phyloP scores from a whole-genome alignment of 2,888 invertebrate genomes.

The Andrena dorsata region DNA sequence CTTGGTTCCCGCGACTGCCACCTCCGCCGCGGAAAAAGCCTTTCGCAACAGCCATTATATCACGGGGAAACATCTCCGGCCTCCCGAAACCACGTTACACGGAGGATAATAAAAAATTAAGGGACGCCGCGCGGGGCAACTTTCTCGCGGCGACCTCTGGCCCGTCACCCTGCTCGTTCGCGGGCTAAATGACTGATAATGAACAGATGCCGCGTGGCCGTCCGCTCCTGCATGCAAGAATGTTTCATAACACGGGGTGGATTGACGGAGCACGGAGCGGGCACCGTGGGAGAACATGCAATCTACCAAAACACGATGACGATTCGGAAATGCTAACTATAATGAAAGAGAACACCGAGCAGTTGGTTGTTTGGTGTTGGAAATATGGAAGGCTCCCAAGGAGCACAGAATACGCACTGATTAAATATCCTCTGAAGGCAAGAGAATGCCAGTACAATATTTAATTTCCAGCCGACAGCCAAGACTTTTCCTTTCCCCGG shows the following conservation, averaged over 20 bases:
- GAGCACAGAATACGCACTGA: not conserved
- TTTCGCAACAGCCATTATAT: slow-evolving; percentile 57
- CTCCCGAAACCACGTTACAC: slow-evolving; percentile 28
- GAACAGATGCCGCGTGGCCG: not conserved
- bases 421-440: not conserved
- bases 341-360: no score
- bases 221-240: not conserved
- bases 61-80: slow-evolving; percentile 52
- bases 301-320: no score
- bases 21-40: slow-evolving; percentile 49
- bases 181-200: slow-evolving; percentile 48
- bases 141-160: not conserved
- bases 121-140: slow-evolving; percentile 4
- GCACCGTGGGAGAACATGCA: no score
- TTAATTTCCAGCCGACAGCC: slow-evolving; percentile 4
- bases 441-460: not conserved
- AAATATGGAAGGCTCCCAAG: no score
- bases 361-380: no score
- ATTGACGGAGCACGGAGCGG: slow-evolving; percentile 3
- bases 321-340: no score
- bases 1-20: slow-evolving; percentile 29
- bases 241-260: slow-evolving; percentile 1
- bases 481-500: slow-evolving; percentile 4
- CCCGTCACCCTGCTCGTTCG: not conserved
- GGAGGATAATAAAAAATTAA: slow-evolving; percentile 64